Percentiles rank a stretch among this genome's conserved stretches.
These are phyloP conservation scores for Drosophila nr. medialis DNA, from an alignment of 2,888 invertebrate genomes.

Conservation along the genomic window DNA sequence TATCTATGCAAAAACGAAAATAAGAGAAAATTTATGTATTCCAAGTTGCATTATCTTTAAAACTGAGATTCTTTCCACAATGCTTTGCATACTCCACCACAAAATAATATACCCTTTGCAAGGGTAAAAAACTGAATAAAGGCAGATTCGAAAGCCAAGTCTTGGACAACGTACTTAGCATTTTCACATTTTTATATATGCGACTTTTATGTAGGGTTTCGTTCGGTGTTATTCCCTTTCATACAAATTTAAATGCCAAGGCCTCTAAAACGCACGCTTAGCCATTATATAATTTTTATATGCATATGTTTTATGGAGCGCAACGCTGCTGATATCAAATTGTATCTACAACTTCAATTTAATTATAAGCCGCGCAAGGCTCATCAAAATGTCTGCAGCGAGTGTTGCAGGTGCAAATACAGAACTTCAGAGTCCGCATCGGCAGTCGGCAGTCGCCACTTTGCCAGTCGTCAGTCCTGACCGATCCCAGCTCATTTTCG, in stretches of 20 bases:
- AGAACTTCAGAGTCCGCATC: slow-evolving; percentile 49
- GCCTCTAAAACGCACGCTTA: slow-evolving; percentile 46
- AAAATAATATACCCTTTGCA: neutral
- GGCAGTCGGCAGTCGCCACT: slow-evolving; percentile 23
- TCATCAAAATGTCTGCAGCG: slow-evolving; percentile 70
- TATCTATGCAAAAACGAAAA: neutral
- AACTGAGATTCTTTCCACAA: neutral
- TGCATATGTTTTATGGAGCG: slow-evolving; percentile 67
- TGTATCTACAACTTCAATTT: slow-evolving; percentile 77
- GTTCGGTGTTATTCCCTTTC: slow-evolving; percentile 17
- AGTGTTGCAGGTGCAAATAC: slow-evolving; percentile 75
- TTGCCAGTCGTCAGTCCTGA: slow-evolving; percentile 45
- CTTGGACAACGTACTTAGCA: neutral
- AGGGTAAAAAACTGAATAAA: neutral
- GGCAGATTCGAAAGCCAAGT: neutral
- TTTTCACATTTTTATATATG: neutral
- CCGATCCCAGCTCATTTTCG: slow-evolving; percentile 69
- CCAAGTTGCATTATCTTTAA: neutral
- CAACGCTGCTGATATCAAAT: slow-evolving; percentile 66
- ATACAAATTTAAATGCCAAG: slow-evolving; percentile 35
- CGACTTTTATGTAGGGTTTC: neutral
- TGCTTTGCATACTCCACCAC: neutral
- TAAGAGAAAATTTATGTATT: neutral
- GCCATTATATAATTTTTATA: slow-evolving; percentile 30
- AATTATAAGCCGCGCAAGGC: slow-evolving; percentile 72